Base-by-base conservation (phyloP, 2,797 vertebrate species). In the Borostomias antarcticus region DNA sequence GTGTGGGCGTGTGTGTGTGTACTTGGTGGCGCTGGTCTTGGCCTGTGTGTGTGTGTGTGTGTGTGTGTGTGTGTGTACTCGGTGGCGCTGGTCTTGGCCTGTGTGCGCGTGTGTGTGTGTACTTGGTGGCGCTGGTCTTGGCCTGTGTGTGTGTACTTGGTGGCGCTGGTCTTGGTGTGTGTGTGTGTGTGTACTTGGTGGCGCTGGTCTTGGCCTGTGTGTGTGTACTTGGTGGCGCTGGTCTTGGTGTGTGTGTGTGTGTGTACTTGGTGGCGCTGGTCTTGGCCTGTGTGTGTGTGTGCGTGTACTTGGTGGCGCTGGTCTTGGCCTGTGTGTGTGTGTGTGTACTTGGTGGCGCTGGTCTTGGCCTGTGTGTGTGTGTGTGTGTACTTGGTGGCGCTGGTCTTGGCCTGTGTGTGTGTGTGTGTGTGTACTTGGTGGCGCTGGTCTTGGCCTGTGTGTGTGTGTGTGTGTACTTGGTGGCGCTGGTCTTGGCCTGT, bases 11-110 rank as follows among this genome's bases (percentile, higher is more conserved):
- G 52, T 35, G 5, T 74, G 10, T 45, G 45, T 95, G 78, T 92
- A 99, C 98, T 99, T 99, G 87, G 97, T 95, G 73, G 98, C 98
- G 54, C 94, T 95, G 58, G 96, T 98, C 85, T 99, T 99, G 79
- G 95, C 90, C 91, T 98, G 98, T n/a, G n/a, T n/a, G n/a, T n/a
- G n/a, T n/a, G n/a, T n/a, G n/a, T n/a, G n/a, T n/a, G n/a, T n/a
- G n/a, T n/a, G n/a, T n/a, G 5, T 37, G 52, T 35, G 5, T 74
- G 10, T 45, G 45, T 95, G 78, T 92, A 99, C 98, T 99, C 99
- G 87, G 97, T 95, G 73, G 98, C 98, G 54, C 94, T 95, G 58
- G 96, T 98, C 85, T 99, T 99, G 79, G 95, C 90, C 91, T 98
- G 98, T n/a, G n/a, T n/a, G n/a, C n/a, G n/a, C n/a, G 5, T 37